Conservation (phyloP, 2,888 invertebrate species). For the Mimumesa dahlbomi region DNA sequence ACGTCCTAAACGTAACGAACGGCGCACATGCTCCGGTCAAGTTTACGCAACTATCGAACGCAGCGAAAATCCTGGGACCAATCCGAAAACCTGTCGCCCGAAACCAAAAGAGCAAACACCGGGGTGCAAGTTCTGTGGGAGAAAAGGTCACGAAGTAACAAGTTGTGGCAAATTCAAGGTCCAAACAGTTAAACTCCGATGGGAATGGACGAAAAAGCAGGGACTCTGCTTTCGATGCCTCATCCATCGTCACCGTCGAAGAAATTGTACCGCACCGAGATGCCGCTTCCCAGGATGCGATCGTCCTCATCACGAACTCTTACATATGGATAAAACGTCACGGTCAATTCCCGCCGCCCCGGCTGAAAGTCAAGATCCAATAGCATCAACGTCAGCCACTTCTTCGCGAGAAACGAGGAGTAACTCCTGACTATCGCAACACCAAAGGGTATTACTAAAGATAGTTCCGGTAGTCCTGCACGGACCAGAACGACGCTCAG, state of each 20-base stretch:
- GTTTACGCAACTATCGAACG: no score
- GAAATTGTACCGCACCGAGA: neutral
- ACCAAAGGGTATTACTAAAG: neutral
- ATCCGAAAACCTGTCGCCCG: no score
- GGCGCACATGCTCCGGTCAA: no score
- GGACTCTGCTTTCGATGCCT: conserved; percentile 1
- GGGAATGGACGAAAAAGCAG: neutral
- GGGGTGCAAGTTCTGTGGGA: neutral
- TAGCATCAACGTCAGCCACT: no score
- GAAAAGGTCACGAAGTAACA: neutral
- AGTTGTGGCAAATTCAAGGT: neutral
- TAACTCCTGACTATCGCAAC: no score
- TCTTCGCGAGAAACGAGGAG: no score
- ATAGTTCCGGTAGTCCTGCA: neutral
- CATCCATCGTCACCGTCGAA: neutral
- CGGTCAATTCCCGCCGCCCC: no score
- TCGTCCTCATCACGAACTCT: neutral
- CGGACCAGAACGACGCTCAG: neutral
- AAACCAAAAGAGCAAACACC: no score
- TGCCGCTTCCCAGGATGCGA: neutral
- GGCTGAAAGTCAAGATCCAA: no score
- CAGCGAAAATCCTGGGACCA: no score
- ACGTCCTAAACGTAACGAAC: no score
- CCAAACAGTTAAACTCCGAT: neutral
- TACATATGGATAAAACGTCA: no score